phyloP scores from a whole-genome alignment of 64 coral and sea anemone genomes.

The Acropora tenuis region DNA sequence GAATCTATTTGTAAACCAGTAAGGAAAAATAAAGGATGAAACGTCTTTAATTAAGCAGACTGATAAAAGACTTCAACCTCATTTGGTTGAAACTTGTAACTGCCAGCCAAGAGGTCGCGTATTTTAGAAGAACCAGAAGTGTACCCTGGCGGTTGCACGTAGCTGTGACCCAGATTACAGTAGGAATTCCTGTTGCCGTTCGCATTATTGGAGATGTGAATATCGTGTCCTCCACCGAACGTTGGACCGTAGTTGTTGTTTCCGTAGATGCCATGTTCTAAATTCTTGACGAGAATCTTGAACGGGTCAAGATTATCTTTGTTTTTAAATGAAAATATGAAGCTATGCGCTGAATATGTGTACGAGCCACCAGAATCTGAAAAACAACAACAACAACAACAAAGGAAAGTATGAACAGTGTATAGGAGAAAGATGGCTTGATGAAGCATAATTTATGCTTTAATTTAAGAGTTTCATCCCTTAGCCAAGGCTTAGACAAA shows the following conservation, averaged over 20 bases:
- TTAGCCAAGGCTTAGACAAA: too few species aligned
- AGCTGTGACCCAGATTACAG: slow-evolving; percentile 13
- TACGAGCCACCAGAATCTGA: slow-evolving; percentile 54
- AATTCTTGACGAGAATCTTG: slow-evolving; percentile 16
- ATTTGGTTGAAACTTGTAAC: slow-evolving; percentile 52
- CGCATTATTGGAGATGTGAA: slow-evolving; percentile 52
- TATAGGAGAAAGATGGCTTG: too few species aligned
- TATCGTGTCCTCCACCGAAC: slow-evolving; percentile 54
- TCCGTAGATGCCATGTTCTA: slow-evolving; percentile 49
- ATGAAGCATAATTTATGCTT: too few species aligned
- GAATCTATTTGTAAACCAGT: background rate
- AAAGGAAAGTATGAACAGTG: background rate
- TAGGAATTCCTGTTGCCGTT: slow-evolving; percentile 46
- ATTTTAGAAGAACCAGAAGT: background rate
- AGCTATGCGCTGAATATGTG: slow-evolving; percentile 29
- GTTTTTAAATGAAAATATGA: slow-evolving; percentile 69
- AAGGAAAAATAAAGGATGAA: background rate
- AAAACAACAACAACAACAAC: background rate
- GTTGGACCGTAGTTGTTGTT: slow-evolving; percentile 56
- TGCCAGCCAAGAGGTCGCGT: slow-evolving; percentile 17
- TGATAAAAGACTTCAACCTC: slow-evolving; percentile 70
- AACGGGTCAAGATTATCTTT: slow-evolving; percentile 32
- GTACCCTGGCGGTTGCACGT: slow-evolving; percentile 25
- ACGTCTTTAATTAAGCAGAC: background rate
- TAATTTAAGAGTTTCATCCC: too few species aligned